Base-by-base conservation (phyloP, 2,797 vertebrate genomes). In the Pristis pectinata region DNA sequence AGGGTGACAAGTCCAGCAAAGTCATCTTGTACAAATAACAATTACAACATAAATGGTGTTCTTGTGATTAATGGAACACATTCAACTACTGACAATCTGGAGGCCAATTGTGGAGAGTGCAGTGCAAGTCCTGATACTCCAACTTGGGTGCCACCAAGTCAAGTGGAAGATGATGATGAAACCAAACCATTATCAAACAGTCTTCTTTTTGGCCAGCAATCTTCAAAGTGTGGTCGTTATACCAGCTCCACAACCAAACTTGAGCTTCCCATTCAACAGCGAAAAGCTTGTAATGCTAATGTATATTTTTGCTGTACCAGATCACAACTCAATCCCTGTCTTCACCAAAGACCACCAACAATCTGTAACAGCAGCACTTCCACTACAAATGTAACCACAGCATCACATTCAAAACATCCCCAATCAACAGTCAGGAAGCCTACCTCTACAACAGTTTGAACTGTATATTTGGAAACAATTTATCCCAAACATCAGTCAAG, bases 21-120 rank as follows among this genome's bases (percentile, higher is more conserved):
- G 96, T 95, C 70, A 97, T 1, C 97, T 97, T 56, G 96, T 94
- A 96, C 95, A 96, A 94, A 0, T 94, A 95, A 91, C 96, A 97
- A 8, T 27, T 59, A 59, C 76, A 94, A 94, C 61, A 67, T 44
- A 44, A 94, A 53, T 76, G 44, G 70, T 5, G n/a, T 70, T 34
- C 13, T 53, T 1, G 1, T 76, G 44, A 70, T 74, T n/a, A 91
- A 91, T 74, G 92, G 92, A 53, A 74, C 44, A 17, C 19, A 94
- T 76, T 72, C 67, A 44, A 37, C 67, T 30, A n/a, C 41, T 2
- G 70, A 76, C 49, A 41, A 76, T 22, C 70, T 49, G 11, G 24
- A 34, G 67, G 70, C 11, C 5, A 44, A 34, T 3, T 34, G 49
- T 34, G 70, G 41, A 76, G 44, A 13, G 17, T 74, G 92, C 70